Conservation (phyloP, 2,113 vertebrate species). For the Passer montanus region DNA sequence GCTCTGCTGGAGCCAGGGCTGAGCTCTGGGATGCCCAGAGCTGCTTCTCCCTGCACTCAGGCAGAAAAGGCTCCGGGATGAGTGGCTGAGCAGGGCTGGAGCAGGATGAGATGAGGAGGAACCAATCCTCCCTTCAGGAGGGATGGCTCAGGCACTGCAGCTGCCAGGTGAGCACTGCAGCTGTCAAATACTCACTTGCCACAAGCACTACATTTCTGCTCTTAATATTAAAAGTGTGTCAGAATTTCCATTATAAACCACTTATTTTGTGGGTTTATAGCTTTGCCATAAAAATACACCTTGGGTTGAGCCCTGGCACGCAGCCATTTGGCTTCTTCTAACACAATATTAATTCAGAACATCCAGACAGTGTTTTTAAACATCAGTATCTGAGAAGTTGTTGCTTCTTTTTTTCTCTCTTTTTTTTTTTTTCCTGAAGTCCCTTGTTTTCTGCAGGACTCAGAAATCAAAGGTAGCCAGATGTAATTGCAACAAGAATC, state of each 20-base stretch:
- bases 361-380: constrained; percentile 51
- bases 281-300: constrained; percentile 76
- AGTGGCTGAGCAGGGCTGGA: neutral
- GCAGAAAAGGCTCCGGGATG: neutral
- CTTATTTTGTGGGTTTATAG: constrained; percentile 76
- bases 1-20: neutral
- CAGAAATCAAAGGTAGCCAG: neutral
- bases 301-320: constrained; percentile 66
- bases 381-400: neutral
- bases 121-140: neutral
- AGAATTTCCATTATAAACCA: constrained; percentile 79
- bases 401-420: neutral
- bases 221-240: constrained; percentile 69
- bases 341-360: constrained; percentile 55
- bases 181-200: constrained; percentile 36
- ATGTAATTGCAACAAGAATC: neutral
- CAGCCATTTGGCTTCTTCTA: constrained; percentile 53
- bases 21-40: neutral
- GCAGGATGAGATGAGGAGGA: neutral
- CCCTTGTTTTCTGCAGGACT: neutral
- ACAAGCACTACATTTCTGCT: constrained; percentile 14
- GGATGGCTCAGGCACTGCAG: neutral
- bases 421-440: neutral
- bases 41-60: neutral
- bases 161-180: constrained; percentile 43